phyloP scores from a whole-genome alignment of 2,888 invertebrate genomes.

The Drosophila pseudotalamancana region DNA sequence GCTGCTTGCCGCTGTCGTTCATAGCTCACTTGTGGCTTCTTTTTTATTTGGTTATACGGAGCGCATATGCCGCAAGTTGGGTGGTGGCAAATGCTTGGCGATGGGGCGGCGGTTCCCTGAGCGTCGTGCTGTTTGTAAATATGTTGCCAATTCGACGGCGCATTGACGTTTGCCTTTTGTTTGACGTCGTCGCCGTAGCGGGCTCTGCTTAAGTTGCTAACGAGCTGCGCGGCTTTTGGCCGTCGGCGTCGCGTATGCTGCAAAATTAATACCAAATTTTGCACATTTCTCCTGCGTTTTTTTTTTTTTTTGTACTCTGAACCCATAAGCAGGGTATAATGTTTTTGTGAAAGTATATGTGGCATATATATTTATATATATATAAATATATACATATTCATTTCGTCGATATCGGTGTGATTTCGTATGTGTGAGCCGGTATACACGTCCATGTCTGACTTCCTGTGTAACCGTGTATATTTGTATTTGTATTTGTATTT shows the following conservation, averaged over 20 bases:
- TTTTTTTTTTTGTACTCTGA: neutral
- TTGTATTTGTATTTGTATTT: too few species aligned
- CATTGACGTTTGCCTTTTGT: conserved; percentile 77
- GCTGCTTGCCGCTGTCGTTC: conserved; percentile 48
- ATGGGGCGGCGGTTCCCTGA: conserved; percentile 17
- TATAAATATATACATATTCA: too few species aligned
- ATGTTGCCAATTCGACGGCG: conserved; percentile 82
- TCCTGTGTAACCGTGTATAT: too few species aligned
- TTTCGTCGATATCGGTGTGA: too few species aligned
- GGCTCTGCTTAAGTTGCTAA: conserved; percentile 80
- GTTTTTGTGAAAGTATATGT: too few species aligned
- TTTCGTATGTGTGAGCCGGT: too few species aligned
- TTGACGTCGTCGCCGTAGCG: conserved; percentile 32
- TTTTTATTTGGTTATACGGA: conserved; percentile 20
- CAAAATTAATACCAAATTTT: conserved; percentile 70
- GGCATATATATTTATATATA: too few species aligned
- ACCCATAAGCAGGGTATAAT: too few species aligned
- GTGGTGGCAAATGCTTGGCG: conserved; percentile 1
- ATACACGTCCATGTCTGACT: too few species aligned
- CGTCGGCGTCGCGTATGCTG: conserved; percentile 62
- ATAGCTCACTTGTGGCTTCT: neutral
- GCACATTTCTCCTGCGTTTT: conserved; percentile 51
- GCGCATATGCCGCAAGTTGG: conserved; percentile 68
- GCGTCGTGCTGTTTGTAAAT: conserved; percentile 78
- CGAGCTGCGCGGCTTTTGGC: conserved; percentile 75